Evolutionary conservation across 2,888 invertebrate species (phyloP).

Genomic region (Pyrgus malvae): DNA sequence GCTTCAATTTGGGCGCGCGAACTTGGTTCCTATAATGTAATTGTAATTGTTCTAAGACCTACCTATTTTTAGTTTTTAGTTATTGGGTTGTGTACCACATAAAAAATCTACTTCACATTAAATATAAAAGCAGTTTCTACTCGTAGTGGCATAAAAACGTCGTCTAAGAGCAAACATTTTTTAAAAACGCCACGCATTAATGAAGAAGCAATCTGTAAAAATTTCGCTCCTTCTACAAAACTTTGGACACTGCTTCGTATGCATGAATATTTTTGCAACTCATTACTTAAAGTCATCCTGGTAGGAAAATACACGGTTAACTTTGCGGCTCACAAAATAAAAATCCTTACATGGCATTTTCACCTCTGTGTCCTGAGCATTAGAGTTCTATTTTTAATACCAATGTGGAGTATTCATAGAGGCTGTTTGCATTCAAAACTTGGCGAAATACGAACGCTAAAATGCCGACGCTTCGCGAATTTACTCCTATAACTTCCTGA

Average conservation of each 20-base stretch:
- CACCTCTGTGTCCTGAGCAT: background rate
- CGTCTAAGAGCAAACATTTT: background rate
- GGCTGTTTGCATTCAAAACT: slow-evolving; percentile 42
- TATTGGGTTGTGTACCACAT: too few relatives aligned
- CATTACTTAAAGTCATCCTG: slow-evolving; percentile 50
- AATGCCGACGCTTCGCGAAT: slow-evolving; percentile 46
- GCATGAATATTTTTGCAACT: slow-evolving; percentile 48
- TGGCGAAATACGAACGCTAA: slow-evolving; percentile 43
- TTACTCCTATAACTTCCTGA: slow-evolving; percentile 37
- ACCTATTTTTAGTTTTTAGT: too few relatives aligned
- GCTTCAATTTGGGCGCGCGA: too few relatives aligned
- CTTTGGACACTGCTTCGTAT: slow-evolving; percentile 25
- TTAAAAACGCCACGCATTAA: background rate
- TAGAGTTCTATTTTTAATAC: slow-evolving; percentile 31
- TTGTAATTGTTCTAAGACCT: too few relatives aligned
- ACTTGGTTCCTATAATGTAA: too few relatives aligned
- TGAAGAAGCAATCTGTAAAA: slow-evolving; percentile 4
- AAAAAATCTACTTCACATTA: background rate
- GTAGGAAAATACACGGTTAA: slow-evolving; percentile 34
- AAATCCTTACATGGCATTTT: slow-evolving; percentile 19
- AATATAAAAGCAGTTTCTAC: background rate
- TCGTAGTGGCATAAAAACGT: background rate
- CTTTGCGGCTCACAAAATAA: slow-evolving; percentile 26
- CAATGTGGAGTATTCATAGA: slow-evolving; percentile 5
- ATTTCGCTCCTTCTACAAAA: slow-evolving; percentile 7